A percentile compares a stretch with the other conserved stretches of the same genome.
Conservation (phyloP, 2,113 vertebrate genomes). For the Pipa parva region DNA sequence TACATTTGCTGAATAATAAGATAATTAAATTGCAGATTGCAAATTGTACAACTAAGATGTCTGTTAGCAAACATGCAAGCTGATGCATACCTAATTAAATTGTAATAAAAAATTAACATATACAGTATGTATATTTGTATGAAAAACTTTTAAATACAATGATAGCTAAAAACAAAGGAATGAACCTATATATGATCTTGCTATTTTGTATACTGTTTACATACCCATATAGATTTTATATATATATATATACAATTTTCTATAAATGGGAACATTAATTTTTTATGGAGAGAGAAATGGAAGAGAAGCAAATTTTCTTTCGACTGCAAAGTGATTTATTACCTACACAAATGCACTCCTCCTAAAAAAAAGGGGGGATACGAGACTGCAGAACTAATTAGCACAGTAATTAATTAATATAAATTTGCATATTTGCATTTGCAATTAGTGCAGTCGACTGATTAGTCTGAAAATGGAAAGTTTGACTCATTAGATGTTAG, state of each 20-base stretch:
- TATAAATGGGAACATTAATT: slow-evolving; percentile 76
- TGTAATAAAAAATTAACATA: too few species aligned
- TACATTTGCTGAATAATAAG: slow-evolving; percentile 87
- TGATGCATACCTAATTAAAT: too few species aligned
- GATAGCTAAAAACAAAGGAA: too few species aligned
- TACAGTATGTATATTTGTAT: too few species aligned
- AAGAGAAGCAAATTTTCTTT: slow-evolving; percentile 79
- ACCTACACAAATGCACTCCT: slow-evolving; percentile 55
- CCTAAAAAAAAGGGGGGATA: slow-evolving; percentile 70
- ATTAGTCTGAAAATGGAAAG: slow-evolving; percentile 99
- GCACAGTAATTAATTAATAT: slow-evolving; percentile 99
- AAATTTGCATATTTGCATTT: slow-evolving; percentile 99
- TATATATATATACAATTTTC: slow-evolving; percentile 54
- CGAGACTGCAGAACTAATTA: slow-evolving; percentile 97
- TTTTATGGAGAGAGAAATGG: slow-evolving; percentile 84
- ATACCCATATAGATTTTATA: slow-evolving; percentile 48
- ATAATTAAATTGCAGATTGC: slow-evolving; percentile 98
- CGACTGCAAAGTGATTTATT: slow-evolving; percentile 99
- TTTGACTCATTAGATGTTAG: slow-evolving; percentile 98
- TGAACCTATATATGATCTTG: too few species aligned
- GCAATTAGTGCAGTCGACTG: slow-evolving; percentile 99
- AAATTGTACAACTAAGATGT: too few species aligned
- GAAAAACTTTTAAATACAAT: too few species aligned
- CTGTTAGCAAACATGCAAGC: too few species aligned
- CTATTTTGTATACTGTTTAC: too few species aligned